phyloP scores from a whole-genome alignment of 2,888 invertebrate genomes.

The Megamerina dolium region DNA sequence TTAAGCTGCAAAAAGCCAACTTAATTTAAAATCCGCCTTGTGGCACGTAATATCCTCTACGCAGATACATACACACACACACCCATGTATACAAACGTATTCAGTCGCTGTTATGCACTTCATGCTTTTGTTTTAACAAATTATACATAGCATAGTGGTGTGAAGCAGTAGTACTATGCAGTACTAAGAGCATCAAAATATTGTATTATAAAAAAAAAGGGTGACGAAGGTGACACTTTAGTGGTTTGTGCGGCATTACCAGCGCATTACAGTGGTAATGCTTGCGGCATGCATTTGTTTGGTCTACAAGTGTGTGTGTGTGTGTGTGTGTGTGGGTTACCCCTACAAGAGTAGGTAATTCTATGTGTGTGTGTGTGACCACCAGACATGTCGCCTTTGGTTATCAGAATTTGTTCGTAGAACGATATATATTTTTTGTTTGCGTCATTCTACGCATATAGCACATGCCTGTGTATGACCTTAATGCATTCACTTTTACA shows the following conservation, averaged over 20 bases:
- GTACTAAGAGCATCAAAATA: too few species aligned
- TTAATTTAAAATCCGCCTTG: constrained; percentile 14
- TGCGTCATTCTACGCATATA: too few species aligned
- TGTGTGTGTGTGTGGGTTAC: not conserved
- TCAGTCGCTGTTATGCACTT: too few species aligned
- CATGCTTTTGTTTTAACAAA: too few species aligned
- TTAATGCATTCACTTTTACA: too few species aligned
- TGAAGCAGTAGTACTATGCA: too few species aligned
- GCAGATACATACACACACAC: too few species aligned
- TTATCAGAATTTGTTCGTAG: too few species aligned
- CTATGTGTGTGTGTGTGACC: not conserved
- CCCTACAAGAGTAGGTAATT: not conserved
- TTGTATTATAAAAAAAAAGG: constrained; percentile 6
- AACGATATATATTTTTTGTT: too few species aligned
- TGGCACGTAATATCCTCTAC: constrained; percentile 11
- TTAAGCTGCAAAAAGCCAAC: constrained; percentile 15
- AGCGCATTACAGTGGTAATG: not conserved
- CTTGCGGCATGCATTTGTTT: constrained; percentile 8
- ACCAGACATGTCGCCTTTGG: too few species aligned
- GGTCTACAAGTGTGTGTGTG: constrained; percentile 7
- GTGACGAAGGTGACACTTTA: constrained; percentile 18
- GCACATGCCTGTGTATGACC: too few species aligned
- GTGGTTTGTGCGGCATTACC: constrained; percentile 4
- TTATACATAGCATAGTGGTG: too few species aligned
- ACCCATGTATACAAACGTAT: not conserved